Conservation (phyloP, 2,797 vertebrate genomes). For the Zalophus californianus region DNA sequence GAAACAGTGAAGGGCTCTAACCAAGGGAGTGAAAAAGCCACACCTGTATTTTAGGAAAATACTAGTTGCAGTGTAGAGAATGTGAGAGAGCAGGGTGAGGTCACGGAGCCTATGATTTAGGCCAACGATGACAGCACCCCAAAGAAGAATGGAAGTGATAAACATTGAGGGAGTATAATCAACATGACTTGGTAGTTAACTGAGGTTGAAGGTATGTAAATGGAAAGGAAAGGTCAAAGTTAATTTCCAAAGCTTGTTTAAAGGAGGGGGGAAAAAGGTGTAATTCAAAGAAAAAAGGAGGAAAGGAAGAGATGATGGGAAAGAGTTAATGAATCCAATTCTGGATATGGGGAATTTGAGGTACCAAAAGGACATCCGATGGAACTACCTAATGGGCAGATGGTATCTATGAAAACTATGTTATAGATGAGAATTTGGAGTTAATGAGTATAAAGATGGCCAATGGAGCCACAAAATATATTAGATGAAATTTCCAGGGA, state of each 20-base stretch:
- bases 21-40: neutral
- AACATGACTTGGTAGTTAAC: neutral
- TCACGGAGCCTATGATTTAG: neutral
- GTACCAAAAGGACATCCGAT: neutral
- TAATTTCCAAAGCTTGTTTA: conserved; percentile 32
- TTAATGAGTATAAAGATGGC: neutral
- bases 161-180: neutral
- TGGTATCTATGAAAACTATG: neutral
- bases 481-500: conserved; percentile 40
- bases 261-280: neutral
- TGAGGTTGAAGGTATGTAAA: neutral
- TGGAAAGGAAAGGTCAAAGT: neutral
- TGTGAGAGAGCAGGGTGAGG: neutral
- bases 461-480: conserved; percentile 26
- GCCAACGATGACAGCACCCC: neutral
- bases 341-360: neutral
- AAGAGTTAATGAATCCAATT: conserved; percentile 6
- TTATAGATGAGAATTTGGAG: neutral
- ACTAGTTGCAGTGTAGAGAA: neutral
- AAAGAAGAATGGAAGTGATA: neutral
- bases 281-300: conserved; percentile 26
- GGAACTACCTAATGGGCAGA: conserved; percentile 36
- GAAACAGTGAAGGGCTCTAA: neutral
- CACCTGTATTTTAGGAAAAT: conserved; percentile 14
- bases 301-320: neutral